These are phyloP conservation scores for Turnix velox DNA, from an alignment of 2,113 vertebrate genomes.

Conservation along the genomic window DNA sequence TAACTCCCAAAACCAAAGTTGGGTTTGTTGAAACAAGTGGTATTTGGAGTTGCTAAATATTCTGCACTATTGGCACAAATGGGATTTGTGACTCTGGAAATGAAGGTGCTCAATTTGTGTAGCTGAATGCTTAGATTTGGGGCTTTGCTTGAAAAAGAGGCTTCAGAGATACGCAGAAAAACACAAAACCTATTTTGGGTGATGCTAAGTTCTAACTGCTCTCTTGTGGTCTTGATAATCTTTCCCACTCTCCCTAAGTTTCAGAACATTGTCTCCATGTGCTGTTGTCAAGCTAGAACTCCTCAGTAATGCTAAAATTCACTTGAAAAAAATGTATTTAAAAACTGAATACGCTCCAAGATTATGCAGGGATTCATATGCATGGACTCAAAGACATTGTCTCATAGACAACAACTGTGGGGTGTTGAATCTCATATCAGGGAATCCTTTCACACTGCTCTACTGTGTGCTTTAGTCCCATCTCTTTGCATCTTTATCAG, in stretches of 20 bases:
- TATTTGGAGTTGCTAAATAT: not conserved
- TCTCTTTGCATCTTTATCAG: conserved; percentile 64
- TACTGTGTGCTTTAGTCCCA: conserved; percentile 34
- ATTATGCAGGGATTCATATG: conserved; percentile 54
- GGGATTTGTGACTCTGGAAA: not conserved
- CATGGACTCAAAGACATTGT: conserved; percentile 54
- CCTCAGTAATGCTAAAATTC: conserved; percentile 31
- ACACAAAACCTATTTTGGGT: not conserved
- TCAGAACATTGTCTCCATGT: conserved; percentile 33
- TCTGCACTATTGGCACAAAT: not conserved
- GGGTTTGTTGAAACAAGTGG: not conserved
- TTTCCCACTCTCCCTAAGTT: not conserved
- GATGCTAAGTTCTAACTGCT: not conserved
- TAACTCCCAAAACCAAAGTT: rapidly evolving
- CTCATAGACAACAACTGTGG: conserved; percentile 42
- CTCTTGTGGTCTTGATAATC: not conserved
- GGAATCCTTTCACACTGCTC: conserved; percentile 15
- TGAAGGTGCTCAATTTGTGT: not conserved
- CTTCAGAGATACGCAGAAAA: not conserved
- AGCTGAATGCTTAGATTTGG: not conserved
- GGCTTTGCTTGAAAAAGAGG: not conserved
- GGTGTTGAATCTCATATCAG: conserved; percentile 23
- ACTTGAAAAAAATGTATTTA: conserved; percentile 47
- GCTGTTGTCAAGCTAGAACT: conserved; percentile 35
- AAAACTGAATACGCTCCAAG: conserved; percentile 37